Evolutionary conservation across 2,113 vertebrate genomes (phyloP).

Genomic region (Oenanthe melanoleuca): DNA sequence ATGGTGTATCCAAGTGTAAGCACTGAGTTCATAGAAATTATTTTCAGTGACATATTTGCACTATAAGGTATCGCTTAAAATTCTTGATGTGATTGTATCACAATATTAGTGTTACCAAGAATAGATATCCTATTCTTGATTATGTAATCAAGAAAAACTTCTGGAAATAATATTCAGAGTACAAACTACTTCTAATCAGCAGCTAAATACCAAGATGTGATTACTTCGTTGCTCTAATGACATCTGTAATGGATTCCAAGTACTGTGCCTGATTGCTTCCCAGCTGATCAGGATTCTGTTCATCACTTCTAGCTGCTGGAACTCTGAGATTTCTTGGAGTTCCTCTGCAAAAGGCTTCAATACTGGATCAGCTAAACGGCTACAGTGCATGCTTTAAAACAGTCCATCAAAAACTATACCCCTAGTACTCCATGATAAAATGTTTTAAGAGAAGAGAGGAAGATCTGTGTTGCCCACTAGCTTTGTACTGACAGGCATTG

Average conservation of each 20-base stretch:
- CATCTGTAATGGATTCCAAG: conserved; percentile 60
- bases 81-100: neutral
- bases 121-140: conserved; percentile 50
- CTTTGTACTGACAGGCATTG: neutral
- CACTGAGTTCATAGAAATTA: neutral
- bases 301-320: conserved; percentile 35
- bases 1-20: neutral
- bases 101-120: neutral
- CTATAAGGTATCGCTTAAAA: conserved; percentile 14
- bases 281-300: conserved; percentile 38
- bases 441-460: neutral
- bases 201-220: conserved; percentile 69
- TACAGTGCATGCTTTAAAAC: neutral
- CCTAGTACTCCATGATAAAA: neutral
- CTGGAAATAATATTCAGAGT: conserved; percentile 58
- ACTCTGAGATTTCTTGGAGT: conserved; percentile 35
- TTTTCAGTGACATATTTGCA: neutral
- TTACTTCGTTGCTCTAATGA: conserved; percentile 62
- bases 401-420: neutral
- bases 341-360: neutral
- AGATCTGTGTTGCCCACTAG: accelerated
- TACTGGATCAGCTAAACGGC: neutral
- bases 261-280: conserved; percentile 68
- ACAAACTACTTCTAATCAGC: conserved; percentile 76
- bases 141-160: conserved; percentile 71